Conservation (phyloP, 2,113 vertebrate genomes). For the Rhinogobius similis region DNA sequence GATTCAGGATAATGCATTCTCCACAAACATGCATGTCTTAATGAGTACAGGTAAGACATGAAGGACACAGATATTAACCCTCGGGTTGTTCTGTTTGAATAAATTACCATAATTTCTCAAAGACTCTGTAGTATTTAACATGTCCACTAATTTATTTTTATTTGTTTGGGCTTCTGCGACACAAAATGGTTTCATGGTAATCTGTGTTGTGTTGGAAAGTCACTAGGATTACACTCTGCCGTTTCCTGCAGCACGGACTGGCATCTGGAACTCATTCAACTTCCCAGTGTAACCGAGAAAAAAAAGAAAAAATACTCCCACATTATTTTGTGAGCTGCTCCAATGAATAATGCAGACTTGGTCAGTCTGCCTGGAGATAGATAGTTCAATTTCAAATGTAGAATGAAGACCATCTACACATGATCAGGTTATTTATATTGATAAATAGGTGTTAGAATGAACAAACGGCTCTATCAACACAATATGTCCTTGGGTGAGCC, state of each 20-base stretch:
- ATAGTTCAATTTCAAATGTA: too few species aligned
- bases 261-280: slow-evolving; percentile 45
- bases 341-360: not conserved
- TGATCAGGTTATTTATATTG: too few species aligned
- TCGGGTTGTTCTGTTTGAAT: not conserved
- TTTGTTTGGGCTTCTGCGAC: too few species aligned
- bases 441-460: too few species aligned
- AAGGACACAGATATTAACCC: too few species aligned
- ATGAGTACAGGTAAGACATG: too few species aligned
- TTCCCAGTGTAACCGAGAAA: slow-evolving; percentile 12
- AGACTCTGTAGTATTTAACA: too few species aligned
- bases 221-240: slow-evolving; percentile 12
- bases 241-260: slow-evolving; percentile 14
- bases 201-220: slow-evolving; percentile 25
- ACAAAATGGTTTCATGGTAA: slow-evolving; percentile 20
- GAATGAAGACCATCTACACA: too few species aligned
- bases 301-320: slow-evolving; percentile 26
- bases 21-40: not conserved
- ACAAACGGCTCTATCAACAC: too few species aligned
- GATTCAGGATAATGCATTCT: not conserved
- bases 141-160: too few species aligned
- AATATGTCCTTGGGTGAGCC: too few species aligned
- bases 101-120: too few species aligned
- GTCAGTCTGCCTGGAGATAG: not conserved
- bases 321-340: slow-evolving; percentile 19